A percentile compares a stretch with the other conserved stretches of the same genome.
Evolutionary conservation across 2,888 invertebrate species (phyloP).

Genomic region (Amphipyra berbera): DNA sequence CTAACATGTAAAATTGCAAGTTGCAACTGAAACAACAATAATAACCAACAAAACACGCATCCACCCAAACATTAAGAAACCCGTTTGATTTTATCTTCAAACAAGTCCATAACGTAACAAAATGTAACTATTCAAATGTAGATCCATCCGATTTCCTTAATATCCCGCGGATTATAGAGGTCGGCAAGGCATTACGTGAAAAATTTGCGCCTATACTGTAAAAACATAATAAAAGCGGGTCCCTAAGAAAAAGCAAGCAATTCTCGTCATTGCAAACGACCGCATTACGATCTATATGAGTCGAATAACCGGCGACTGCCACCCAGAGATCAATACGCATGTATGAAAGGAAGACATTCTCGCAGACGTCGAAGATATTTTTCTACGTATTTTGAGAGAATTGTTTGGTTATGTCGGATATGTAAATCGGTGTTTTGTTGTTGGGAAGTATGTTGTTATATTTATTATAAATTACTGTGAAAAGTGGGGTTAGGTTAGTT

Average conservation of each 20-base stretch:
- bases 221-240: slow-evolving; percentile 67
- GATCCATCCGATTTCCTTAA: slow-evolving; percentile 60
- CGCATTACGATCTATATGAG: slow-evolving; percentile 61
- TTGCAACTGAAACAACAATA: slow-evolving; percentile 8
- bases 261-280: slow-evolving; percentile 66
- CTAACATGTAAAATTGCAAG: neutral
- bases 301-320: slow-evolving; percentile 53
- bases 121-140: slow-evolving; percentile 65
- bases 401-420: slow-evolving; percentile 9
- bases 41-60: slow-evolving; percentile 10
- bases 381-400: slow-evolving; percentile 4
- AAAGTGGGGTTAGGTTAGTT: too few species aligned
- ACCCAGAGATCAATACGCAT: slow-evolving; percentile 62
- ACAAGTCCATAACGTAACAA: slow-evolving; percentile 49
- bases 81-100: slow-evolving; percentile 54
- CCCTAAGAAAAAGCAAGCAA: slow-evolving; percentile 60
- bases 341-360: slow-evolving; percentile 52
- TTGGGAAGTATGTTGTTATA: slow-evolving; percentile 10
- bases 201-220: slow-evolving; percentile 65
- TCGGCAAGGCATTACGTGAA: slow-evolving; percentile 60
- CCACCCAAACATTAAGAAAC: slow-evolving; percentile 35
- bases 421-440: slow-evolving; percentile 4
- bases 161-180: slow-evolving; percentile 69
- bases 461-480: neutral
- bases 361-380: slow-evolving; percentile 21